Percentiles rank a stretch among this genome's conserved stretches.
These are phyloP conservation scores for Sphaeramia orbicularis DNA, from an alignment of 2,797 vertebrate genomes.

Conservation along the genomic window DNA sequence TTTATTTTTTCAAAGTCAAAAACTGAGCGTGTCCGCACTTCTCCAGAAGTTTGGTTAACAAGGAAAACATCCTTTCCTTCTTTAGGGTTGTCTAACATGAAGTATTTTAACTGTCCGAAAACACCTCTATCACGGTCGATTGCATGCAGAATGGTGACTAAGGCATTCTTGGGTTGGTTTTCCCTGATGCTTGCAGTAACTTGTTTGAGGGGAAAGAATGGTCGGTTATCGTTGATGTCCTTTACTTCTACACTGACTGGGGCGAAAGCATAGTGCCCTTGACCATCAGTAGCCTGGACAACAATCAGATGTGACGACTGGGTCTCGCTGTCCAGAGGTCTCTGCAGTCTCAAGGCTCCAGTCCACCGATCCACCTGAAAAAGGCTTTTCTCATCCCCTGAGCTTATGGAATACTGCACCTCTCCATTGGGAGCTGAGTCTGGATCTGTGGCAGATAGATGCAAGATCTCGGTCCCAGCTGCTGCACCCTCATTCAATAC, in stretches of 20 bases:
- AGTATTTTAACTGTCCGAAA: slow-evolving; percentile 91
- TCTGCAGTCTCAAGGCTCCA: slow-evolving; percentile 87
- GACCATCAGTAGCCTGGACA: slow-evolving; percentile 90
- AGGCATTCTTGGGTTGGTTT: slow-evolving; percentile 92
- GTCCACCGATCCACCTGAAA: slow-evolving; percentile 92
- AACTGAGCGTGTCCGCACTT: slow-evolving; percentile 85
- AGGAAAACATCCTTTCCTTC: slow-evolving; percentile 86
- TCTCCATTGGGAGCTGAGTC: slow-evolving; percentile 90
- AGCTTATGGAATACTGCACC: slow-evolving; percentile 92
- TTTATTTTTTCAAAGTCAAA: slow-evolving; percentile 95
- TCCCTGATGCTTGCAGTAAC: slow-evolving; percentile 92
- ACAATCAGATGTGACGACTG: slow-evolving; percentile 88
- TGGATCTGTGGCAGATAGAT: slow-evolving; percentile 91
- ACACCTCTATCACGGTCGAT: slow-evolving; percentile 90
- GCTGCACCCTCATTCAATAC: slow-evolving; percentile 87
- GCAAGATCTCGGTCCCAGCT: slow-evolving; percentile 90
- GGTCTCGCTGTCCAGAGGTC: slow-evolving; percentile 86
- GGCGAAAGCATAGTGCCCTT: slow-evolving; percentile 89
- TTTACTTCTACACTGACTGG: slow-evolving; percentile 92
- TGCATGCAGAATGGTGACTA: slow-evolving; percentile 92
- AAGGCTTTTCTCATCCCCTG: slow-evolving; percentile 89
- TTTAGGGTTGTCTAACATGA: slow-evolving; percentile 84
- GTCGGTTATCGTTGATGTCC: slow-evolving; percentile 94
- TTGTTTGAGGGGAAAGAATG: slow-evolving; percentile 91
- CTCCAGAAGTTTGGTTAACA: slow-evolving; percentile 91